Evolutionary conservation across 2,113 vertebrate species (phyloP).

Genomic region (Tetraodon nigroviridis): DNA sequence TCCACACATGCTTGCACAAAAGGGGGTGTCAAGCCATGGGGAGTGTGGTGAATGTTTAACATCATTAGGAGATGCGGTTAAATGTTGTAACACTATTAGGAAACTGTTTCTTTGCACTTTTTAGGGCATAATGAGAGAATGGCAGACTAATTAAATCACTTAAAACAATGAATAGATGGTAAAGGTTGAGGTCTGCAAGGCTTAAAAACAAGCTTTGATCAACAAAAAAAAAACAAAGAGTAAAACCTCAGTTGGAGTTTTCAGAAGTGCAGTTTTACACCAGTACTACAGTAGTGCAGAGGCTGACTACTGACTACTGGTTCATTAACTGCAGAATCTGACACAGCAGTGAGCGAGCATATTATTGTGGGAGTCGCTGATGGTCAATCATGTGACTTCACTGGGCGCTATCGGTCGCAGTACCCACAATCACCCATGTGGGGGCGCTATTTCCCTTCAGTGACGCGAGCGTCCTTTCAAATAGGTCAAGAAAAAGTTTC

Average conservation of each 20-base stretch:
- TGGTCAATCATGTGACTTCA: not conserved
- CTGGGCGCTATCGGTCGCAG: constrained; percentile 7
- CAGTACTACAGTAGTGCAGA: not conserved
- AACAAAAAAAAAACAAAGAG: not conserved
- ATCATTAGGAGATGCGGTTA: constrained; percentile 58
- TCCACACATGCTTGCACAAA: constrained; percentile 42
- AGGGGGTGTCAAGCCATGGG: constrained; percentile 27
- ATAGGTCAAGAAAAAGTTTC: constrained; percentile 75
- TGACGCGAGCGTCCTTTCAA: constrained; percentile 45
- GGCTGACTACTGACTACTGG: too few relatives aligned
- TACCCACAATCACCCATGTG: constrained; percentile 34
- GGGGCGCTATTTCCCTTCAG: constrained; percentile 66
- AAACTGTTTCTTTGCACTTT: constrained; percentile 35
- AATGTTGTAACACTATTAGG: constrained; percentile 54
- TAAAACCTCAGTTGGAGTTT: not conserved
- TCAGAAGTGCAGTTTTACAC: not conserved
- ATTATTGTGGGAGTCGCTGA: too few relatives aligned
- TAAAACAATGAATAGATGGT: not conserved
- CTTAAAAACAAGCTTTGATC: not conserved
- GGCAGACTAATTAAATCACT: not conserved
- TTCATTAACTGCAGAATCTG: too few relatives aligned
- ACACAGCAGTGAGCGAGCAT: too few relatives aligned
- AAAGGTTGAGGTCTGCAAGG: not conserved
- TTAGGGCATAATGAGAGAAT: constrained; percentile 27
- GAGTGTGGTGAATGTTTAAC: constrained; percentile 51